Evolutionary conservation across 53 echinoderm and acorn worm genomes (phyloP), one percentile per base, ranked within the genome.

Genomic region (Hippasteria phrygiana): DNA sequence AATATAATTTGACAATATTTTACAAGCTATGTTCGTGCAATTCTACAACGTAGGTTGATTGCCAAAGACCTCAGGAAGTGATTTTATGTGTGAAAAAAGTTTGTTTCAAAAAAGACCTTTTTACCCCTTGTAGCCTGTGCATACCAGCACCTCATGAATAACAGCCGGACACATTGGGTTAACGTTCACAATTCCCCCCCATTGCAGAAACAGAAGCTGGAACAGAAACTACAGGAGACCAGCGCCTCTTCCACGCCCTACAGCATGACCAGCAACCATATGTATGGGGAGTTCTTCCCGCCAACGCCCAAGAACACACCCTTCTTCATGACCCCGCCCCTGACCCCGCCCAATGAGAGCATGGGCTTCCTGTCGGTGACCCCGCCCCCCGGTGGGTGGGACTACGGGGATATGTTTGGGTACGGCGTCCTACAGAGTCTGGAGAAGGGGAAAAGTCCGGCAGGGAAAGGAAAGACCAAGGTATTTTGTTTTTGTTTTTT

Each of bases 261-360:
- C 73, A 90, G 90, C 47, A 72, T 90, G 55, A 81, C 90, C 56
- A 79, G 89, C 56, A 77, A 88, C 77, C 91, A 91, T 31, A 32
- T 71, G 43, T 91, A 87, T 45, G 75, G 86, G 22, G 91, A 91
- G 74, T 70, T 77, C 48, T 77, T 87, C 41, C 87, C 91, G n/a
- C 53, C 94, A 29, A 91, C 91, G 18, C 94, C 96, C 42, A 94
- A 96, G 94, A 94, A 94, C 89, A 93, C 94, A 5, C 94, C 94
- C 59, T 94, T 96, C 83, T 96, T 93, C 90, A 96, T 96, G 94
- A 94, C 96, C 62, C 96, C 96, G 20, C 96, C 96, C 47, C 71
- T 96, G 73, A 94, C 94, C 75, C 96, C 96, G 24, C 96, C 96
- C 69, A 85, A 89, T 87, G 96, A 96, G 80, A 91, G 87, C 56